These are phyloP conservation scores for Neosalanx taihuensis DNA, from an alignment of 2,797 vertebrate species.

Conservation along the genomic window DNA sequence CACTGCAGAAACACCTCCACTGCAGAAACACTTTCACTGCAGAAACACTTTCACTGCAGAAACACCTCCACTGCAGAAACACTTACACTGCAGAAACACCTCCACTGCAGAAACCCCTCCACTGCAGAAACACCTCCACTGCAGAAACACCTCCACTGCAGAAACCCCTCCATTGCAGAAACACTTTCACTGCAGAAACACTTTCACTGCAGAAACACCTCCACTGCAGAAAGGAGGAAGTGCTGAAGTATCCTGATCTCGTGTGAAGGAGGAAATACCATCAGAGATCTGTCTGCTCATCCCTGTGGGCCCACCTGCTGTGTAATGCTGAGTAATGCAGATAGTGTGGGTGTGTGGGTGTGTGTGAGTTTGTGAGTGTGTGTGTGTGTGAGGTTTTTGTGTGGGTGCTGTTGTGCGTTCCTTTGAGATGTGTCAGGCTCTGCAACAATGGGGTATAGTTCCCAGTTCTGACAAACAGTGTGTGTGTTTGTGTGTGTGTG, in stretches of 20 bases:
- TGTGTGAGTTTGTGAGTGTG: conserved; percentile 39
- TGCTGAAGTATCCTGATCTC: neutral
- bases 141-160: too few species aligned
- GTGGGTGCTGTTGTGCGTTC: conserved; percentile 50
- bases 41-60: neutral
- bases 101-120: neutral
- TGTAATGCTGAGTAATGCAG: conserved; percentile 20
- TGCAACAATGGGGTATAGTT: conserved; percentile 67
- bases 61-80: too few species aligned
- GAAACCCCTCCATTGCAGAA: too few species aligned
- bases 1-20: too few species aligned
- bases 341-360: too few species aligned
- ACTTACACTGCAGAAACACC: too few species aligned
- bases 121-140: too few species aligned
- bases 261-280: too few species aligned
- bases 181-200: too few species aligned
- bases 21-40: too few species aligned
- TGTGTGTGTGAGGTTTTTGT: conserved; percentile 33
- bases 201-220: too few species aligned
- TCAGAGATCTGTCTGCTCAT: neutral
- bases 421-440: conserved; percentile 56
- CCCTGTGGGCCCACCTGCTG: conserved; percentile 32
- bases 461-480: conserved; percentile 39
- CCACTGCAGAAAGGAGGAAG: neutral
- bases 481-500: conserved; percentile 14